Conservation (phyloP, 1,140 invertebrate species). For the Radopholus similis region DNA sequence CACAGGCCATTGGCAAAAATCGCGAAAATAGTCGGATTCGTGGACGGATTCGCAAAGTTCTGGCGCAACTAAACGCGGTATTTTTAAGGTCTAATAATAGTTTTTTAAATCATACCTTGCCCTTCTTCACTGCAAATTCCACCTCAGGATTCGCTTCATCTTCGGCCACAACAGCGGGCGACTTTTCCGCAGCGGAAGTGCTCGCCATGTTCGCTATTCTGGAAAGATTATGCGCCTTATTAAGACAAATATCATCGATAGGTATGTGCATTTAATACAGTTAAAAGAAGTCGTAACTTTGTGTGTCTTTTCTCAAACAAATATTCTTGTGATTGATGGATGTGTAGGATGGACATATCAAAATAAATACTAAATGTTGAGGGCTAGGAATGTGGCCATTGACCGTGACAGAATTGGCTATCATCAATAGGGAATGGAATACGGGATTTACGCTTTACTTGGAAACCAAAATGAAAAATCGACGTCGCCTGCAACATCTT, state of each 20-base stretch:
- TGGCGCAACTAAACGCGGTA: background rate
- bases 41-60: background rate
- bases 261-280: background rate
- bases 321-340: background rate
- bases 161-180: background rate
- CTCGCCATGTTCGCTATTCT: no score
- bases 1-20: constrained; percentile 3
- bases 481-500: no score
- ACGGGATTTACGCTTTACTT: background rate
- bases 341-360: background rate
- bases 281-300: background rate
- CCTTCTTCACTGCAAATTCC: background rate
- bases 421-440: background rate
- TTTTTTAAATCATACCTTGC: background rate
- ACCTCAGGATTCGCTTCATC: background rate
- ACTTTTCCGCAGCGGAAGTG: no score
- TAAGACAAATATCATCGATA: background rate
- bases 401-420: background rate
- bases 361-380: background rate
- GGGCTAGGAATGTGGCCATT: background rate
- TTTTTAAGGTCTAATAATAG: background rate
- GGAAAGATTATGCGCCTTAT: background rate
- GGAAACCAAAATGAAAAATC: background rate
- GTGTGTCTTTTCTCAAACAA: background rate
- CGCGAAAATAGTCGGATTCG: constrained; percentile 11